These are phyloP conservation scores for Desmodus rotundus DNA, from an alignment of 2,113 vertebrate genomes.

Conservation along the genomic window DNA sequence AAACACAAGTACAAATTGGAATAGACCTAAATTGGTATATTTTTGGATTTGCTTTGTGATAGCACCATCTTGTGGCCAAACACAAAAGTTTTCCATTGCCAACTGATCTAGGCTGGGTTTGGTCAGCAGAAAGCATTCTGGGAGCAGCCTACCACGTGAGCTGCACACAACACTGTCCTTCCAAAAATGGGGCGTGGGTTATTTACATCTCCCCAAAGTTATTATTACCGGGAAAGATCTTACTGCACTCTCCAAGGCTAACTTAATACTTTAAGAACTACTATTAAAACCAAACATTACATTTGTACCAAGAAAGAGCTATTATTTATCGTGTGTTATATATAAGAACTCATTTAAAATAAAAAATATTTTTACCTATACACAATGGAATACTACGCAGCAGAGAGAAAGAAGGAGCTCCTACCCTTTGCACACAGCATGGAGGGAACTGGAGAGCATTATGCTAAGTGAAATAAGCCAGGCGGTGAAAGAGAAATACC, in stretches of 20 bases:
- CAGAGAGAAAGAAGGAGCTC: too few relatives aligned
- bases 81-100: neutral
- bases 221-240: neutral
- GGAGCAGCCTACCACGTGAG: neutral
- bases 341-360: neutral
- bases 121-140: neutral
- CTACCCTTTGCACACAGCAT: too few relatives aligned
- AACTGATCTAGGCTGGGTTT: neutral
- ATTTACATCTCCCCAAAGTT: neutral
- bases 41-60: slow-evolving; percentile 42
- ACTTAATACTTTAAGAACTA: neutral
- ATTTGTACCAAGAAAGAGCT: neutral
- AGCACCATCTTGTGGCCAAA: slow-evolving; percentile 53
- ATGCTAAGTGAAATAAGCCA: too few relatives aligned
- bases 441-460: too few relatives aligned
- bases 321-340: neutral
- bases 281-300: neutral
- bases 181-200: neutral
- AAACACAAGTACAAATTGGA: neutral
- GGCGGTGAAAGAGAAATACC: too few relatives aligned
- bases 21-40: neutral
- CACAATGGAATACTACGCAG: too few relatives aligned
- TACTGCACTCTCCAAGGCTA: neutral
- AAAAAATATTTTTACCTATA: neutral
- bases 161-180: neutral